Conservation (phyloP, 64 coral and sea anemone genomes). For the Acropora tenuis region DNA sequence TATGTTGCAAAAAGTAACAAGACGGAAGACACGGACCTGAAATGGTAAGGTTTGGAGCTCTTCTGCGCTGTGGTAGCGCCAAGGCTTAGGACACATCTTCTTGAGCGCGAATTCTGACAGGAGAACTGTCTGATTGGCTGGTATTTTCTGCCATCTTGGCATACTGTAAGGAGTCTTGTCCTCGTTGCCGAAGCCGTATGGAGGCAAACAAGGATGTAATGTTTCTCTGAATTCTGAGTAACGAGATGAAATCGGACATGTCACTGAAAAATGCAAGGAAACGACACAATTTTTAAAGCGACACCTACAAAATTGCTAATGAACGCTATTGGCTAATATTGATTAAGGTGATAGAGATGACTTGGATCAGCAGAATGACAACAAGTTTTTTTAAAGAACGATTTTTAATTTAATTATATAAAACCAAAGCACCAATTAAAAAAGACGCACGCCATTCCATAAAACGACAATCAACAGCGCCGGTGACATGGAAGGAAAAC, state of each 20-base stretch:
- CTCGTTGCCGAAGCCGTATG: conserved; percentile 63
- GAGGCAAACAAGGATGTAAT: conserved; percentile 48
- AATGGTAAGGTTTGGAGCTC: conserved; percentile 72
- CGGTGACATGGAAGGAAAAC: too few species aligned
- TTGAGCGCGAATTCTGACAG: conserved; percentile 77
- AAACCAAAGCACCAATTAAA: too few species aligned
- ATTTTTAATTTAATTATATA: too few species aligned
- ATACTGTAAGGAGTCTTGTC: conserved; percentile 78
- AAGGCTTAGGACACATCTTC: conserved; percentile 86
- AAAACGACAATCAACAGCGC: too few species aligned
- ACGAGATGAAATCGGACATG: conserved; percentile 59
- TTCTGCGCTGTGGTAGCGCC: conserved; percentile 68
- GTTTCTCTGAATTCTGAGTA: conserved; percentile 57
- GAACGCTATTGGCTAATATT: too few species aligned
- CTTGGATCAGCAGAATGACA: too few species aligned
- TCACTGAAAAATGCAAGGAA: conserved; percentile 31
- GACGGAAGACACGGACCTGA: conserved; percentile 13
- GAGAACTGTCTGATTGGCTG: conserved; percentile 65
- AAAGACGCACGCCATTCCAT: too few species aligned
- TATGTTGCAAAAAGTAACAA: too few species aligned
- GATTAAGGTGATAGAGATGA: too few species aligned
- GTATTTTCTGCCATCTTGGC: conserved; percentile 68
- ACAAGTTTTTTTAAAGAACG: too few species aligned
- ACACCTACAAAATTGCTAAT: too few species aligned
- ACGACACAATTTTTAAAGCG: not conserved